Evolutionary conservation across 2,888 invertebrate genomes (phyloP).

Genomic region (Strigamia maritima): DNA sequence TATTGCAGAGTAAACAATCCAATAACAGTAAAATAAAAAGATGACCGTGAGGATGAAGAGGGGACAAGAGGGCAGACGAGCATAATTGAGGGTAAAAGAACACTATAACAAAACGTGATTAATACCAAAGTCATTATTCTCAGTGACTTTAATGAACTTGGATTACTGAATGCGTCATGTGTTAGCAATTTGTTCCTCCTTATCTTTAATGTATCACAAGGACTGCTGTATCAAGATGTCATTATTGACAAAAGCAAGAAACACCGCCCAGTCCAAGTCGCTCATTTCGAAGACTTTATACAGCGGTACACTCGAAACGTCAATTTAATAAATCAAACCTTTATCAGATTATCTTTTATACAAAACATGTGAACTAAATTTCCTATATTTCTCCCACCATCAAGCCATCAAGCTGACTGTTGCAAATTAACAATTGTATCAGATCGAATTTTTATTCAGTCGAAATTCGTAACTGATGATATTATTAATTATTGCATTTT

Average conservation of each 20-base stretch:
- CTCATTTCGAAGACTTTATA: too few species aligned
- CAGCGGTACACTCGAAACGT: too few species aligned
- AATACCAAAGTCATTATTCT: background rate
- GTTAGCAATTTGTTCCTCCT: background rate
- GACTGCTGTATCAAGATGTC: background rate
- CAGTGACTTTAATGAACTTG: constrained; percentile 6
- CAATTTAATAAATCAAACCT: too few species aligned
- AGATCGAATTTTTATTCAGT: too few species aligned
- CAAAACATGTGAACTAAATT: too few species aligned
- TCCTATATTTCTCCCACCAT: too few species aligned
- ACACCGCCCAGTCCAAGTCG: background rate
- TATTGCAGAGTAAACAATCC: background rate
- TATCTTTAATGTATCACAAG: background rate
- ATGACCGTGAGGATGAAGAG: background rate
- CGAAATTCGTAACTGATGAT: too few species aligned
- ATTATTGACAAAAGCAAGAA: background rate
- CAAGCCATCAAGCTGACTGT: too few species aligned
- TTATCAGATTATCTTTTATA: too few species aligned
- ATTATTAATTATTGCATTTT: too few species aligned
- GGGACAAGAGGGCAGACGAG: background rate
- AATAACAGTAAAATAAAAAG: background rate
- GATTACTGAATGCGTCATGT: background rate
- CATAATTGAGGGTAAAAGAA: background rate
- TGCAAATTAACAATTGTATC: too few species aligned
- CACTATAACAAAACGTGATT: background rate